Conservation (phyloP, 1,140 invertebrate species). For the Musca domestica region DNA sequence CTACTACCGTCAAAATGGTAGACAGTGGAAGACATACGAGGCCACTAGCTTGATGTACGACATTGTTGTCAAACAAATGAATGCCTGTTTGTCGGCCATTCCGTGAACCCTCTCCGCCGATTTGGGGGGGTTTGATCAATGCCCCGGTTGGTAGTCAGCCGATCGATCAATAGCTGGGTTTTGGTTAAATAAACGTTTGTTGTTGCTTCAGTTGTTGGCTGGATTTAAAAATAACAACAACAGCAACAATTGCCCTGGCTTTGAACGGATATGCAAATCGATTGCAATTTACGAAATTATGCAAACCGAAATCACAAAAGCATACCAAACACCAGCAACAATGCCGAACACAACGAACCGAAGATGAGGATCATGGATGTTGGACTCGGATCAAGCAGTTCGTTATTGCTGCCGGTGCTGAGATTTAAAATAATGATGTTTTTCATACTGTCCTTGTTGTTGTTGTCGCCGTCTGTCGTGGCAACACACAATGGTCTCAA, state of each 20-base stretch:
- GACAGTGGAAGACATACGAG: constrained; percentile 26
- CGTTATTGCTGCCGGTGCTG: too few species aligned
- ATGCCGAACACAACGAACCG: not conserved
- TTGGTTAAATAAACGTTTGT: constrained; percentile 5
- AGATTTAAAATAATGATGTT: not conserved
- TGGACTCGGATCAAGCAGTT: not conserved
- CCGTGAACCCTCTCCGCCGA: not conserved
- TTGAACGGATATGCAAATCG: constrained; percentile 28
- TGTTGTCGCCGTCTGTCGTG: not conserved
- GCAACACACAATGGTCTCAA: constrained; percentile 18
- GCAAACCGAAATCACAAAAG: constrained; percentile 19
- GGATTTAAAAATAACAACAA: constrained; percentile 3
- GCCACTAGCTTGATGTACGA: constrained; percentile 29
- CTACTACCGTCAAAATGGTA: constrained; percentile 16
- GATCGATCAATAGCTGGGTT: not conserved
- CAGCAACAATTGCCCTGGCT: not conserved
- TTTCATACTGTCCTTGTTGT: not conserved
- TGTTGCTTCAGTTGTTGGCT: not conserved
- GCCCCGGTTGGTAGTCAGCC: too few species aligned
- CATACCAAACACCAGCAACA: constrained; percentile 1
- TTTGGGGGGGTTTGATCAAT: not conserved
- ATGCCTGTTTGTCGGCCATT: constrained; percentile 3
- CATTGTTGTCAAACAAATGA: constrained; percentile 26
- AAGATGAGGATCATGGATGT: constrained; percentile 9
- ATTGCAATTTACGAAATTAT: constrained; percentile 27